Percentiles rank a stretch among this genome's conserved stretches.
Conservation (phyloP, 2,797 vertebrate species). For the Bucorvus abyssinicus region DNA sequence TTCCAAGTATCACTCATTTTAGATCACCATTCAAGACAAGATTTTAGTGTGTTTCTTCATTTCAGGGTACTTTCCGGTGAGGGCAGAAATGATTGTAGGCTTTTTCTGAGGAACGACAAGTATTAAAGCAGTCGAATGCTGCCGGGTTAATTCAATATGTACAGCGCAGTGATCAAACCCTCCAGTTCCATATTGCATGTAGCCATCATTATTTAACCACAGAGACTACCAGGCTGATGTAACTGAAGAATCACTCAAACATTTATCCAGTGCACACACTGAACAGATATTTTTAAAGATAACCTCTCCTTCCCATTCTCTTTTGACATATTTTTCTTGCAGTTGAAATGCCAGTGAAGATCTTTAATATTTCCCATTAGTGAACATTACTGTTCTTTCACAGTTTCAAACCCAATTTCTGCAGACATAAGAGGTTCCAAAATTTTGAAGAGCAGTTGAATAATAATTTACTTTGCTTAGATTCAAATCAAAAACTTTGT, state of each 20-base stretch:
- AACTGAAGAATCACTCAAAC: background rate
- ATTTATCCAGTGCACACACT: background rate
- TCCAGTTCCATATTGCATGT: background rate
- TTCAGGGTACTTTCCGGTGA: background rate
- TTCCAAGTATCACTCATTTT: background rate
- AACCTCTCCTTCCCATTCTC: background rate
- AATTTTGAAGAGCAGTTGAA: background rate
- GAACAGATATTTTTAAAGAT: background rate
- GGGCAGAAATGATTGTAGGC: background rate
- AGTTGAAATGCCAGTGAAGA: background rate
- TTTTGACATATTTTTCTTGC: background rate
- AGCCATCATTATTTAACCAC: background rate
- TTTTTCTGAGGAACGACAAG: background rate
- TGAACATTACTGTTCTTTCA: background rate
- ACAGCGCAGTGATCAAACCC: background rate
- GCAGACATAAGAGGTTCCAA: background rate
- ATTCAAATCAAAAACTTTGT: slow-evolving; percentile 19
- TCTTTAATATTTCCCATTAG: background rate
- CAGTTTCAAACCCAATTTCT: slow-evolving; percentile 28
- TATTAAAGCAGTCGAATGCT: background rate
- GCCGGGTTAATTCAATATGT: background rate
- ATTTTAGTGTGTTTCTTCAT: background rate
- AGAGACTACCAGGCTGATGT: background rate
- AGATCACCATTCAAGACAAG: background rate
- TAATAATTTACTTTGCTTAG: background rate